phyloP scores from a whole-genome alignment of 2,888 invertebrate species.

The Pristionchus entomophagus region DNA sequence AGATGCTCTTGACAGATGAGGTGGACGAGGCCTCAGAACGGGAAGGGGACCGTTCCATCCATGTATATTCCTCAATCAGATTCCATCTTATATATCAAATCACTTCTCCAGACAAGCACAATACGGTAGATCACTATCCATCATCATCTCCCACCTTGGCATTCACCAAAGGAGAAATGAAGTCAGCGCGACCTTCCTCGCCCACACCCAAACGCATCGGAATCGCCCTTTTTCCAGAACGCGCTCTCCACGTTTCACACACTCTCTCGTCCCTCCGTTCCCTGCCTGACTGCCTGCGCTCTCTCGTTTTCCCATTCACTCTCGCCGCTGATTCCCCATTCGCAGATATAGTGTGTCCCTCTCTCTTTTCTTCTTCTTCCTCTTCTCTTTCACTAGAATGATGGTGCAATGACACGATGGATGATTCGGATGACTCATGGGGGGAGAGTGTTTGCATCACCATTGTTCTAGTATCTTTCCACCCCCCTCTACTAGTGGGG shows the following conservation, averaged over 20 bases:
- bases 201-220: background rate
- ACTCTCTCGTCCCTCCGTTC: background rate
- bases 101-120: too few species aligned
- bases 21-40: too few species aligned
- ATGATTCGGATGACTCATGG: too few species aligned
- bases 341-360: background rate
- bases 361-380: background rate
- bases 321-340: conserved; percentile 14
- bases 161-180: background rate
- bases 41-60: too few species aligned
- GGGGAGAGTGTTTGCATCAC: too few species aligned
- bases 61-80: background rate
- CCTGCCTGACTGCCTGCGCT: background rate
- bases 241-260: background rate
- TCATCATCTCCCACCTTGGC: background rate
- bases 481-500: too few species aligned
- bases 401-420: too few species aligned
- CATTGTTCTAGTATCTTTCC: too few species aligned
- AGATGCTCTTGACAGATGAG: too few species aligned
- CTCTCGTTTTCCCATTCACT: background rate
- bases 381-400: background rate
- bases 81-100: background rate
- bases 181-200: conserved; percentile 17
- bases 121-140: background rate
- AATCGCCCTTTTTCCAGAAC: background rate